Conservation (phyloP, 2,888 invertebrate genomes). For the Macrosiphum euphorbiae region DNA sequence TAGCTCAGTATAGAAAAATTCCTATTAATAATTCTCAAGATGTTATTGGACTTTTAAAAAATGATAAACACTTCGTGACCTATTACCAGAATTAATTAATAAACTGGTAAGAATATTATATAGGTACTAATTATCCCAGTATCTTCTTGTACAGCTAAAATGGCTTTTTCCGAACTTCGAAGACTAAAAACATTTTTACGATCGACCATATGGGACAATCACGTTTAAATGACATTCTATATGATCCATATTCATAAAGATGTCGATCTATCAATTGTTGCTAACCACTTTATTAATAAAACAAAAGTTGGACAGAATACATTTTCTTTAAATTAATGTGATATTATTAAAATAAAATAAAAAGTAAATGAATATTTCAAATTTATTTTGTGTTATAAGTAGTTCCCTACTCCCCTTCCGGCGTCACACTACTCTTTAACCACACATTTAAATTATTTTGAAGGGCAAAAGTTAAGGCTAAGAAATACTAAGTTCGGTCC, state of each 20-base stretch:
- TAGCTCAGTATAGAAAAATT: constrained; percentile 11
- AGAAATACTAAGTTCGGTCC: not conserved
- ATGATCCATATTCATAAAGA: too few species aligned
- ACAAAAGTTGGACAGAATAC: too few species aligned
- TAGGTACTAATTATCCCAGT: constrained; percentile 24
- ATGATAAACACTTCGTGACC: not conserved
- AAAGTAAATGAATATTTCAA: constrained; percentile 20
- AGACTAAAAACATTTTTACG: constrained; percentile 27
- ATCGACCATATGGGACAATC: constrained; percentile 13
- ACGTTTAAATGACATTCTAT: not conserved
- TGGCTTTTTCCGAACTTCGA: constrained; percentile 20
- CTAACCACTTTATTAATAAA: too few species aligned
- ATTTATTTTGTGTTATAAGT: constrained; percentile 13
- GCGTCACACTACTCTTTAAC: not conserved
- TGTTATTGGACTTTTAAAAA: constrained; percentile 16
- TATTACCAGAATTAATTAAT: not conserved
- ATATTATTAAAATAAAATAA: not conserved
- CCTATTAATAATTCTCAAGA: not conserved
- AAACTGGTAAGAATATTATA: constrained; percentile 30
- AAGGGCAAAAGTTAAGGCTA: not conserved
- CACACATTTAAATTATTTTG: not conserved
- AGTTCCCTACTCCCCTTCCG: not conserved
- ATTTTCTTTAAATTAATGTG: too few species aligned
- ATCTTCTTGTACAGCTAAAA: constrained; percentile 41
- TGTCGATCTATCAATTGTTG: too few species aligned